Evolutionary conservation across 2,888 invertebrate species (phyloP).

Genomic region (Euproctis similis): DNA sequence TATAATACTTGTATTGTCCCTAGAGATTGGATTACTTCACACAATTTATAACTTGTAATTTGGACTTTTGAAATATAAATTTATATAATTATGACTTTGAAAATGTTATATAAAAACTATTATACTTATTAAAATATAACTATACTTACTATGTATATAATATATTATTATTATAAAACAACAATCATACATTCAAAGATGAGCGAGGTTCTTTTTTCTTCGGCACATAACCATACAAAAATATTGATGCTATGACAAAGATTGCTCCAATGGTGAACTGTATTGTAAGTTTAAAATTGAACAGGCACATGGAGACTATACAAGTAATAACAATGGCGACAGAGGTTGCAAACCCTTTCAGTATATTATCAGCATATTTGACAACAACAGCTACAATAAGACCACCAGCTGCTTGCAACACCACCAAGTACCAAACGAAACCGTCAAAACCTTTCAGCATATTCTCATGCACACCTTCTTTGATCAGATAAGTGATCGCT

Average conservation of each 20-base stretch:
- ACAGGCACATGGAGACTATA: conserved; percentile 93
- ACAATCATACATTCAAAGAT: conserved; percentile 55
- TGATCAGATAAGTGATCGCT: conserved; percentile 83
- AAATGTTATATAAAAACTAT: no score
- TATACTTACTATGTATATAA: no score
- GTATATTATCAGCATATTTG: conserved; percentile 99
- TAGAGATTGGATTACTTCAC: no score
- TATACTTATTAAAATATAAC: no score
- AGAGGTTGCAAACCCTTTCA: conserved; percentile 98
- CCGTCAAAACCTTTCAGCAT: conserved; percentile 81
- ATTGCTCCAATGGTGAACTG: conserved; percentile 90
- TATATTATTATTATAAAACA: no score
- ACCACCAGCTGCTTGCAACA: conserved; percentile 95
- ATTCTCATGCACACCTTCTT: conserved; percentile 83
- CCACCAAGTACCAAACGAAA: conserved; percentile 91
- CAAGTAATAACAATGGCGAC: conserved; percentile 97
- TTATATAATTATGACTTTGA: no score
- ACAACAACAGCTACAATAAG: conserved; percentile 98
- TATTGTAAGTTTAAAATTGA: conserved; percentile 89
- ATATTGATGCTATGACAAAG: conserved; percentile 95
- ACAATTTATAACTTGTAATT: no score
- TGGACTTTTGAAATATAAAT: no score
- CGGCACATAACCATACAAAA: conserved; percentile 91
- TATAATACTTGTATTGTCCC: no score
- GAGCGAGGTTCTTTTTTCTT: conserved; percentile 61